Conservation (phyloP, 2,797 vertebrate genomes). For the Sphaeramia orbicularis region DNA sequence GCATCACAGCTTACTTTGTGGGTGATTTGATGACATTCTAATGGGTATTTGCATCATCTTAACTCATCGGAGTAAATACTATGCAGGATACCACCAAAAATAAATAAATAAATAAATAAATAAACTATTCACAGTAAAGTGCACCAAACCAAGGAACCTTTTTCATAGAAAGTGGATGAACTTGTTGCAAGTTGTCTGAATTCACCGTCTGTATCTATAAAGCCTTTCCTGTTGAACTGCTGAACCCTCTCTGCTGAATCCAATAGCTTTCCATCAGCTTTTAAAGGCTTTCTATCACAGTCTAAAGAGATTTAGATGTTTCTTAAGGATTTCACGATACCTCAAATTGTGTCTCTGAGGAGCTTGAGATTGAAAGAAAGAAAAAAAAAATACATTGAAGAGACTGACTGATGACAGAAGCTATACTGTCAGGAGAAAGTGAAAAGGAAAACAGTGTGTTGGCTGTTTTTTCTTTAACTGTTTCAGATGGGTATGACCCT, state of each 20-base stretch:
- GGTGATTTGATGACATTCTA: no score
- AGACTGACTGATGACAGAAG: constrained; percentile 51
- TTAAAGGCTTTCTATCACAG: constrained; percentile 68
- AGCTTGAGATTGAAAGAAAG: constrained; percentile 44
- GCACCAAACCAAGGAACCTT: no score
- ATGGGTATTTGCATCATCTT: no score
- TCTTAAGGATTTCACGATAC: constrained; percentile 64
- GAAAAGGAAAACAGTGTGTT: constrained; percentile 36
- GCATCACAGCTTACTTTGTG: no score
- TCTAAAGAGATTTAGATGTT: constrained; percentile 71
- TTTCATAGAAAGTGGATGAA: constrained; percentile 42
- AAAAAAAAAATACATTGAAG: constrained; percentile 1
- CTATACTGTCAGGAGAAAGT: constrained; percentile 34
- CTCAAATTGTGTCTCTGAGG: constrained; percentile 56
- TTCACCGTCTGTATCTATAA: constrained; percentile 46
- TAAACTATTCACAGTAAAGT: no score
- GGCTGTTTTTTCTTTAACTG: constrained; percentile 42
- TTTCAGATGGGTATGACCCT: constrained; percentile 53
- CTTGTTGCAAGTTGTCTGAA: constrained; percentile 44
- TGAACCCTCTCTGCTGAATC: constrained; percentile 63
- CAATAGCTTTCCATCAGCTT: constrained; percentile 67
- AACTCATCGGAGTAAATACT: no score
- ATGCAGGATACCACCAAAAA: no score
- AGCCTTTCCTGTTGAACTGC: constrained; percentile 65
- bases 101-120: no score